Conservation (phyloP, 2,113 vertebrate species). For the Rhinoderma darwinii region DNA sequence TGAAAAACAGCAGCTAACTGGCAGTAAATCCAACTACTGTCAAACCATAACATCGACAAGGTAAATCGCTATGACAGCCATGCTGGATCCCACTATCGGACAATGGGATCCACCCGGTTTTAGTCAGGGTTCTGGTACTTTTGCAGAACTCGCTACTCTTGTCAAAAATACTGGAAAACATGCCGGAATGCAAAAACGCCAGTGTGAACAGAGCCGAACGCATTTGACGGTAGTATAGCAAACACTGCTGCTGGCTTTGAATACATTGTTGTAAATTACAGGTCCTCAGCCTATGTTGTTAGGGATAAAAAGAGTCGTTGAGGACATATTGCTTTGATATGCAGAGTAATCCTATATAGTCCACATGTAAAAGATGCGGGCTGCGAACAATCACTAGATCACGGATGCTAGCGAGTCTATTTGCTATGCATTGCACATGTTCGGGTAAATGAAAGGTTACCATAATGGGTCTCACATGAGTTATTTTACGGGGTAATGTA, state of each 20-base stretch:
- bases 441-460: constrained; percentile 57
- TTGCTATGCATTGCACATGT: constrained; percentile 44
- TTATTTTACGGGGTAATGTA: constrained; percentile 53
- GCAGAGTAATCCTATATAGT: background rate
- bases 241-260: background rate
- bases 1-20: too few species aligned
- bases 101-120: background rate
- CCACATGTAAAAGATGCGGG: background rate
- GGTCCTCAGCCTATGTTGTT: background rate
- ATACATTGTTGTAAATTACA: background rate
- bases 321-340: background rate
- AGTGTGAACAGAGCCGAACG: background rate
- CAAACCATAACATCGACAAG: too few species aligned
- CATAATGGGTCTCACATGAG: constrained; percentile 50
- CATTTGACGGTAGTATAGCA: background rate
- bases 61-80: too few species aligned
- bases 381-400: background rate
- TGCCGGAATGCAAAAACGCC: too few species aligned
- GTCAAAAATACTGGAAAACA: too few species aligned
- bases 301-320: background rate
- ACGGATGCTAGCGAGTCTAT: constrained; percentile 1
- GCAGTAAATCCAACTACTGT: too few species aligned
- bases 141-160: too few species aligned
- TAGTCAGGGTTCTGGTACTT: background rate
- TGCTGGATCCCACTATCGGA: too few species aligned